A percentile compares a stretch with the other conserved stretches of the same genome.
Evolutionary conservation across 2,888 invertebrate genomes (phyloP).

Genomic region (Agrotis puta): DNA sequence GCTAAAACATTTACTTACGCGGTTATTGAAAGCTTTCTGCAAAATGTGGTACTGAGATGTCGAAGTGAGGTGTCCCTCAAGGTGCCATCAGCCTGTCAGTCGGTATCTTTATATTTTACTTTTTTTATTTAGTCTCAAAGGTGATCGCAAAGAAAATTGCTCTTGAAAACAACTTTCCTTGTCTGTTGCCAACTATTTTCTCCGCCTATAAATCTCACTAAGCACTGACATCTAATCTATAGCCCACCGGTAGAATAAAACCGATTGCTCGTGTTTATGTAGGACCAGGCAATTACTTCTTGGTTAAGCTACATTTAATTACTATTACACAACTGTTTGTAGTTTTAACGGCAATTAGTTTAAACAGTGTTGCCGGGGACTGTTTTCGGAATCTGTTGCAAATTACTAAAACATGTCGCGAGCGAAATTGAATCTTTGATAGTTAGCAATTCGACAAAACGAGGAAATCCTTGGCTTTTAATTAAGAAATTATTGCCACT

Average conservation of each 20-base stretch:
- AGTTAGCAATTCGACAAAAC: too few species aligned
- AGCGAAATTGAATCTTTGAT: conserved; percentile 12
- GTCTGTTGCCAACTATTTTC: conserved; percentile 69
- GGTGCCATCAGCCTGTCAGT: background rate
- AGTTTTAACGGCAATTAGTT: conserved; percentile 71
- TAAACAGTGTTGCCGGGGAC: conserved; percentile 40
- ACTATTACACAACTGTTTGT: conserved; percentile 72
- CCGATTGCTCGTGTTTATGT: conserved; percentile 68
- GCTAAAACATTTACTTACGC: background rate
- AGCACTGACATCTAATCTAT: conserved; percentile 78
- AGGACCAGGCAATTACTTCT: conserved; percentile 73
- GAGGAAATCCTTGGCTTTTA: background rate
- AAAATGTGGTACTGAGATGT: conserved; percentile 24
- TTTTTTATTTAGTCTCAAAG: background rate
- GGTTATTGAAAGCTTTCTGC: background rate
- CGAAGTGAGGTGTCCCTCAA: conserved; percentile 13
- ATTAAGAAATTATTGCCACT: background rate
- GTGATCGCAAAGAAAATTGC: conserved; percentile 42
- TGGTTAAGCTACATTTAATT: conserved; percentile 75
- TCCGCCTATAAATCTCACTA: conserved; percentile 77
- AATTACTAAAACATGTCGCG: conserved; percentile 35
- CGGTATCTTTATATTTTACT: background rate
- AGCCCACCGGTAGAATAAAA: conserved; percentile 70
- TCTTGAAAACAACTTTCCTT: conserved; percentile 52
- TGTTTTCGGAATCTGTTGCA: conserved; percentile 44